These are phyloP conservation scores for Thalassoma bifasciatum DNA, from an alignment of 2,113 vertebrate genomes.

Conservation along the genomic window DNA sequence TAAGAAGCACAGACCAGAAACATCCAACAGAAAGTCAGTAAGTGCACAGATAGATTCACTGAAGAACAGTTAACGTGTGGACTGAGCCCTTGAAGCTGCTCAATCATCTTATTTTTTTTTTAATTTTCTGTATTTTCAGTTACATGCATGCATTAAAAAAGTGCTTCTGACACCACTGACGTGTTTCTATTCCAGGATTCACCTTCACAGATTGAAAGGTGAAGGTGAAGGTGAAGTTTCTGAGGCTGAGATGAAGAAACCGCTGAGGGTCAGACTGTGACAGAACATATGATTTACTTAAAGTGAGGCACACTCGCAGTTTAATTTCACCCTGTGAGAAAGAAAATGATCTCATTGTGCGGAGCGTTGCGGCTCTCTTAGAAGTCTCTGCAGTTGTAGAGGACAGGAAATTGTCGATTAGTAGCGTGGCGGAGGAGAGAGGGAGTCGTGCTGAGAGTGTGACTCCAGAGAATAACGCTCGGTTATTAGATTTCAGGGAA, in stretches of 20 bases:
- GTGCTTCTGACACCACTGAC: conserved; percentile 13
- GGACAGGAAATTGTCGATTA: conserved; percentile 43
- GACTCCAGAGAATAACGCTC: not conserved
- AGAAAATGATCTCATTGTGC: conserved; percentile 6
- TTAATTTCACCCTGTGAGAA: conserved; percentile 11
- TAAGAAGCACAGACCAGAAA: conserved; percentile 52
- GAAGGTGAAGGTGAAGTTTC: conserved; percentile 1
- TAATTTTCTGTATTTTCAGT: conserved; percentile 43
- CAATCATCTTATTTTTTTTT: conserved; percentile 25
- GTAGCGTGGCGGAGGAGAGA: not conserved
- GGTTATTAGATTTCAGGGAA: conserved; percentile 12
- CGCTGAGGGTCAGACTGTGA: conserved; percentile 14
- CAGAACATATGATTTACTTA: conserved; percentile 23
- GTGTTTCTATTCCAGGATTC: not conserved
- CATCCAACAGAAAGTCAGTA: conserved; percentile 44
- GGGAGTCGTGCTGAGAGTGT: not conserved
- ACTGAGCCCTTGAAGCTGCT: conserved; percentile 39
- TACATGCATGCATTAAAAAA: conserved; percentile 69
- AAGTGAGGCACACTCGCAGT: conserved; percentile 9
- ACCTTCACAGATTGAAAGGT: not conserved
- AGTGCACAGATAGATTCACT: conserved; percentile 60
- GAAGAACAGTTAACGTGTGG: conserved; percentile 34
- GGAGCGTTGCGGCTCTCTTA: conserved; percentile 12
- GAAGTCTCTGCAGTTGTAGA: conserved; percentile 3
- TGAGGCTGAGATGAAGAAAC: conserved; percentile 9